phyloP scores from a whole-genome alignment of 2,888 invertebrate species.

The Tipula unca region DNA sequence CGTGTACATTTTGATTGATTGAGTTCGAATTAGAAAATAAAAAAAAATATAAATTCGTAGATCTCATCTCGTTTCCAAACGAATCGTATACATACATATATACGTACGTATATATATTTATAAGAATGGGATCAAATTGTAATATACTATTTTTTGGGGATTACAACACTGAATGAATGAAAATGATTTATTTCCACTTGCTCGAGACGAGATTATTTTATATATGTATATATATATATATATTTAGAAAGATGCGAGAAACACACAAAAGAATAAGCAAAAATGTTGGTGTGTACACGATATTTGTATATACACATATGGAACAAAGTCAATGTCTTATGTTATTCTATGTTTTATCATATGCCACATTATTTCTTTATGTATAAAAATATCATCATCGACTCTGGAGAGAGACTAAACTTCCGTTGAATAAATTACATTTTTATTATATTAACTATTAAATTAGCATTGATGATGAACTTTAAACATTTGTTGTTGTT shows the following conservation, averaged over 20 bases:
- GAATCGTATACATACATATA: neutral
- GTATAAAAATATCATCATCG: neutral
- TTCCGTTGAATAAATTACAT: neutral
- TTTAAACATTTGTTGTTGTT: neutral
- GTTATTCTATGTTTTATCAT: neutral
- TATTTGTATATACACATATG: too few relatives aligned
- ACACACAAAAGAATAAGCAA: neutral
- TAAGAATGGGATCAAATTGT: constrained; percentile 1
- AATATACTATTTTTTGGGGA: neutral
- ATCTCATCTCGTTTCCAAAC: neutral
- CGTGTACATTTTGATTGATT: neutral
- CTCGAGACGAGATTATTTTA: neutral
- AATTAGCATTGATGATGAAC: neutral
- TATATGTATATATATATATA: too few relatives aligned
- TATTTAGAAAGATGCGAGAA: neutral
- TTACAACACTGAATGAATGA: neutral
- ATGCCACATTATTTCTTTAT: neutral
- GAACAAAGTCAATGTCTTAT: constrained; percentile 1
- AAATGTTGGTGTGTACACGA: neutral
- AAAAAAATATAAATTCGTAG: neutral
- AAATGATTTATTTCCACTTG: constrained; percentile 14
- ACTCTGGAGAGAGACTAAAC: neutral
- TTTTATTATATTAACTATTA: neutral
- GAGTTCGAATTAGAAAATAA: neutral
- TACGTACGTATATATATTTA: neutral